Evolutionary conservation across 2,797 vertebrate species (phyloP), one percentile per base, ranked within the genome.

Genomic region (Holocentrus rufus): DNA sequence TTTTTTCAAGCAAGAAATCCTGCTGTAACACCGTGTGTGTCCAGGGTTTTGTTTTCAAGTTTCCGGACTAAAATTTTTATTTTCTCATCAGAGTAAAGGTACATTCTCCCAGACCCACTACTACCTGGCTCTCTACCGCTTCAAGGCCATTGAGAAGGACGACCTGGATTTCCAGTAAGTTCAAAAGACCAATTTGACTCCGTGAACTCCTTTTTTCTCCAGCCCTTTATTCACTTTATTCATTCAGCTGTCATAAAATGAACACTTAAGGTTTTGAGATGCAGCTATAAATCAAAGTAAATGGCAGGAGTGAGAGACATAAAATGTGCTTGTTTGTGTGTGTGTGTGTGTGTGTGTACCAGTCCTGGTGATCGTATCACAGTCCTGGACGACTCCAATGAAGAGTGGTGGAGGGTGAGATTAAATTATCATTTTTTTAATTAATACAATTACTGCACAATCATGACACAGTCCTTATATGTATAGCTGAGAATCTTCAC

Each of bases 371-470:
- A 99, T 90, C 96, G 96, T 81, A 96, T 99, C 91, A 96, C 94
- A 0, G 97, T 99, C 42, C 92, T 98, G 17, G 97, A 99, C 66
- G 97, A 99, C 89, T 98, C 97, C 86, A 99, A 99, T 70, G 97
- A 99, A 83, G 97, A 99, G 79, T 99, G 97, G 97, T 99, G 97
- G 97, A 90, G 96, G 92, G 97, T 98, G 87, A 94, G 95, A 87
- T 31, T 3, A 27, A 34, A 50, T 14, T 13, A 49, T n/a, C 14
- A 1, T 36, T 64, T 30, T n/a, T 14, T 30, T 47, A 3, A 11
- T 11, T 3, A 44, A 44, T 11, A 50, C 17, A n/a, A 23, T 63
- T 49, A 25, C 42, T 47, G 27, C 60, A 42, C 39, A 39, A 13
- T 44, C 36, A 44, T 44, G 31, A n/a, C n/a, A n/a, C n/a, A n/a